Evolutionary conservation across 2,113 vertebrate genomes (phyloP), one percentile per base, ranked within the genome.

Genomic region (Stigmatopora nigra): DNA sequence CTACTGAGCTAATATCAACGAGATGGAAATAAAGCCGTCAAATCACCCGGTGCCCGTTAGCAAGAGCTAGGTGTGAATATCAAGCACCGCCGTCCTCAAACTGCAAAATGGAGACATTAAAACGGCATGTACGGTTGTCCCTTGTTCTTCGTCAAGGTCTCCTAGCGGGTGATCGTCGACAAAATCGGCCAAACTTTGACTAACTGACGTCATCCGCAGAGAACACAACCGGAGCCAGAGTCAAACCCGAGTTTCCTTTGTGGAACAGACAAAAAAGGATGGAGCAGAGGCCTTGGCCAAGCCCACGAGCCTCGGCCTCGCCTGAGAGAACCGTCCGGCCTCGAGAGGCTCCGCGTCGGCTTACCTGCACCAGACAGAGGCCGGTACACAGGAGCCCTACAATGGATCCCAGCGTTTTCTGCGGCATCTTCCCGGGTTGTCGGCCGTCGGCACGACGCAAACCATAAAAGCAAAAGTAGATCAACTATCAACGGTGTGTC

Each of bases 361-460:
- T 91, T 89, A 92, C 91, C 91, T 92, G 87, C 78, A 86, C 89
- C 74, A 91, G 74, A 84, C 84, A 87, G 38, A 87, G 76, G 86
- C 86, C 88, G 57, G 89, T 84, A 78, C 80, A 91, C 69, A 92
- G 88, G 64, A 90, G 82, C 75, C 82, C 88, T 83, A 90, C 84
- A 84, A 91, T 73, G 81, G 87, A 87, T 86, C 88, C 87, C 89
- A 91, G 81, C 67, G 85, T 78, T 88, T 87, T 90, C 82, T 86
- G 89, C 62, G 81, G 82, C 91, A 92, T 91, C 82, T 83, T 83
- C 84, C 88, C 78, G 80, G 86, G 85, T 84, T 75, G 44, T 81
- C 84, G 76, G 82, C 82, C 75, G 82, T 63, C 15, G 56, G 74
- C 70, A 47, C 82, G 59, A 78, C 70, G 63, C 76, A 64, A 87